phyloP scores from a whole-genome alignment of 2,888 invertebrate genomes.

The Sycophila texana region DNA sequence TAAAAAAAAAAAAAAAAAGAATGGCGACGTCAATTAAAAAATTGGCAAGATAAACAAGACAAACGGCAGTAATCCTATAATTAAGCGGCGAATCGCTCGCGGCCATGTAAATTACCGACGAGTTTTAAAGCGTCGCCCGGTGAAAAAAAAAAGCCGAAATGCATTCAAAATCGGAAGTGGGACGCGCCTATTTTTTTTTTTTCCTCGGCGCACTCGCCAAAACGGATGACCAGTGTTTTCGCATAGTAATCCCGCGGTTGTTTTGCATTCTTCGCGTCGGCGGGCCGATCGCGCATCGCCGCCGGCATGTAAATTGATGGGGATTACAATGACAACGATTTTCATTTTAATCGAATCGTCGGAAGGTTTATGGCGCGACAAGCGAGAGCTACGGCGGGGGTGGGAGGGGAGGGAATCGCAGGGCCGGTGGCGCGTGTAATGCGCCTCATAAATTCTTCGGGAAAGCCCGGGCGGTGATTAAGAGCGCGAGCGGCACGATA shows the following conservation, averaged over 20 bases:
- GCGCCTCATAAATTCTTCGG: conserved; percentile 50
- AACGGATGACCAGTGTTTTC: conserved; percentile 49
- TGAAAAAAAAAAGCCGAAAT: conserved; percentile 6
- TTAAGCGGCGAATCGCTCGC: neutral
- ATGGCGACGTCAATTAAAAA: too few relatives aligned
- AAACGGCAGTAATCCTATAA: neutral
- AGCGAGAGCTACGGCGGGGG: conserved; percentile 15
- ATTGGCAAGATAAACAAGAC: neutral
- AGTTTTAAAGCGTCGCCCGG: neutral
- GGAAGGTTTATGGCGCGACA: conserved; percentile 48
- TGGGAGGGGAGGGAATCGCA: neutral
- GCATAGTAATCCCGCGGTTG: conserved; percentile 46
- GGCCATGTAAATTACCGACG: neutral
- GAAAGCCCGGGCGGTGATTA: conserved; percentile 45
- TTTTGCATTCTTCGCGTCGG: conserved; percentile 52
- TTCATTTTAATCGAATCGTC: conserved; percentile 56
- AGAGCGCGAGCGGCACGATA: conserved; percentile 20
- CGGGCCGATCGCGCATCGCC: conserved; percentile 1
- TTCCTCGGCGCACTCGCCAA: neutral
- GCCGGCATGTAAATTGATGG: conserved; percentile 52
- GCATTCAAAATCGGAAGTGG: conserved; percentile 9
- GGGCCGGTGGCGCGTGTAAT: conserved; percentile 39
- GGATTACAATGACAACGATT: conserved; percentile 55
- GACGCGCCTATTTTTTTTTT: neutral
- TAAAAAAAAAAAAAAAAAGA: too few relatives aligned